phyloP scores from a whole-genome alignment of 2,888 invertebrate genomes.

The Amphipoea oculea region DNA sequence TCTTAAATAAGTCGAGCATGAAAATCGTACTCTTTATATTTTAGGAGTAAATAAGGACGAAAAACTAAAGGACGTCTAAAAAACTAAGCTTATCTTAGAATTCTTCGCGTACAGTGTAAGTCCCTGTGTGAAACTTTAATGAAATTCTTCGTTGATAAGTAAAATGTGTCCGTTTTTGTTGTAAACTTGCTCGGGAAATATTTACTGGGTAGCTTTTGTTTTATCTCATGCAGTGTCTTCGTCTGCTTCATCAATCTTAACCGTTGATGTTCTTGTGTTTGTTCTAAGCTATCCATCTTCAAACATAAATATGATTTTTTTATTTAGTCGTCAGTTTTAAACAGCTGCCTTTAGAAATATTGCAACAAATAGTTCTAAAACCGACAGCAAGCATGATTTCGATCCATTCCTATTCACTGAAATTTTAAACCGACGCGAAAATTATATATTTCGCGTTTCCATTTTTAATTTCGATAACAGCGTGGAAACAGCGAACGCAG shows the following conservation, averaged over 20 bases:
- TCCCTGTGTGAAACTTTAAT: conserved; percentile 64
- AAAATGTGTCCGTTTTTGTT: conserved; percentile 62
- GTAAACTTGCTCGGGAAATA: conserved; percentile 50
- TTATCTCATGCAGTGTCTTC: conserved; percentile 27
- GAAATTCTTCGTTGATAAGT: conserved; percentile 68
- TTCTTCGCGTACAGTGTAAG: conserved; percentile 62
- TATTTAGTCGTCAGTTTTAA: conserved; percentile 10
- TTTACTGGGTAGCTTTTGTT: conserved; percentile 43
- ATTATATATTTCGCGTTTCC: conserved; percentile 39
- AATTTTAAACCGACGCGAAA: conserved; percentile 12
- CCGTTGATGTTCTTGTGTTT: not conserved
- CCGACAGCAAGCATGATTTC: conserved; percentile 8
- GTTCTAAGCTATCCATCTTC: not conserved
- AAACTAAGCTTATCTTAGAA: conserved; percentile 69
- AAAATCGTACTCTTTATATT: conserved; percentile 34
- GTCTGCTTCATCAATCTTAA: conserved; percentile 20
- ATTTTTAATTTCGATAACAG: conserved; percentile 56
- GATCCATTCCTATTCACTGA: conserved; percentile 18
- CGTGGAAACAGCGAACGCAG: conserved; percentile 29
- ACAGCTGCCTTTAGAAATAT: not conserved
- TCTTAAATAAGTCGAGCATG: conserved; percentile 24
- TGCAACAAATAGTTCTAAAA: conserved; percentile 18
- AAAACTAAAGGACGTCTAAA: conserved; percentile 63
- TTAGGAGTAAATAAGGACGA: conserved; percentile 58
- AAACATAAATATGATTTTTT: not conserved